Conservation (phyloP, 2,797 vertebrate genomes). For the Pantherophis alleghaniensis region DNA sequence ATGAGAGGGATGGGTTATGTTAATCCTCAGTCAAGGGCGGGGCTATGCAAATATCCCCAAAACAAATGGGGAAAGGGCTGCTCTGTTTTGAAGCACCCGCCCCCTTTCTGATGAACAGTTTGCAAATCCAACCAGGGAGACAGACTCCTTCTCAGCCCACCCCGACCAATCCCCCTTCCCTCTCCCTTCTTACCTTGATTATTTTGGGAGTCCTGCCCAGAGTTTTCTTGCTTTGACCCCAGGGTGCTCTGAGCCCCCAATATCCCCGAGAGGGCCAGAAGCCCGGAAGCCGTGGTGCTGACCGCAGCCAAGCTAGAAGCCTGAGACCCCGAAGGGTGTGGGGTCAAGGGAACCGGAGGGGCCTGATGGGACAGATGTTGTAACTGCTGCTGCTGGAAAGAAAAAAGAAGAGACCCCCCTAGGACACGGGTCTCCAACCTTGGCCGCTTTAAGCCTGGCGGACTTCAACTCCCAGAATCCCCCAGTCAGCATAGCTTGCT, state of each 20-base stretch:
- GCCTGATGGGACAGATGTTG: conserved; percentile 91
- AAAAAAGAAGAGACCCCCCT: conserved; percentile 30
- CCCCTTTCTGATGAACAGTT: no score
- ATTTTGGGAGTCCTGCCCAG: conserved; percentile 78
- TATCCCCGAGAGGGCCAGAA: conserved; percentile 83
- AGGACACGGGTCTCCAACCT: neutral
- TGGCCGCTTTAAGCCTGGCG: neutral
- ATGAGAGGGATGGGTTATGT: neutral
- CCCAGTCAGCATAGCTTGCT: neutral
- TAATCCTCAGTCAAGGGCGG: neutral
- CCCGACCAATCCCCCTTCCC: neutral
- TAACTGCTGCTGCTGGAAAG: conserved; percentile 92
- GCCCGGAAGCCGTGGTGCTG: conserved; percentile 71
- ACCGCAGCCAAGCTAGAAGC: conserved; percentile 63
- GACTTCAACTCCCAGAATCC: neutral
- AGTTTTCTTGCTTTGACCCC: conserved; percentile 80
- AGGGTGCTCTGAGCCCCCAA: conserved; percentile 78
- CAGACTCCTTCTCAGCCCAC: neutral
- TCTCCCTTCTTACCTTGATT: conserved; percentile 73
- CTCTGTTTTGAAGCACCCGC: no score
- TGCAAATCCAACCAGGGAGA: neutral
- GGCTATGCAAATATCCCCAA: neutral
- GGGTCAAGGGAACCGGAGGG: conserved; percentile 81
- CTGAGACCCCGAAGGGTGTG: conserved; percentile 81
- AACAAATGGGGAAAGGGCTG: neutral